These are phyloP conservation scores for Drosophila ironensis DNA, from an alignment of 1,140 invertebrate genomes.

Conservation along the genomic window DNA sequence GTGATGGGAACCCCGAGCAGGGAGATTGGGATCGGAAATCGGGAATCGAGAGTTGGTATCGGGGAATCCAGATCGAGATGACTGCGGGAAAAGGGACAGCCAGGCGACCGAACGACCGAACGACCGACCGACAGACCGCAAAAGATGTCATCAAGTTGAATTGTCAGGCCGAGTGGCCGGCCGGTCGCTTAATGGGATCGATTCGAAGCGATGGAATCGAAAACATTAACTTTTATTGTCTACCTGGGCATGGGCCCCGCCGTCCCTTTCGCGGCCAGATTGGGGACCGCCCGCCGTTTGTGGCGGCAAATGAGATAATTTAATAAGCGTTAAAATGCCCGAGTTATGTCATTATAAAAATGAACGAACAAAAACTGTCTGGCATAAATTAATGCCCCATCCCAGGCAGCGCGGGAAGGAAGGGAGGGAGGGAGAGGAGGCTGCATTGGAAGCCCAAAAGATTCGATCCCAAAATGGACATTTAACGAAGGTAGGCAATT, in stretches of 20 bases:
- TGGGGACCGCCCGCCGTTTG: slow-evolving; percentile 66
- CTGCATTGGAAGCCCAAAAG: slow-evolving; percentile 7
- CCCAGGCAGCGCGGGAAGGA: not conserved
- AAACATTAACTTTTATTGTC: slow-evolving; percentile 73
- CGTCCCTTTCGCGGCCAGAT: not conserved
- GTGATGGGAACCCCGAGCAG: slow-evolving; percentile 4
- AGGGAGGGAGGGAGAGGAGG: not conserved
- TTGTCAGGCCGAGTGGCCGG: slow-evolving; percentile 43
- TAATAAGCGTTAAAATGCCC: slow-evolving; percentile 82
- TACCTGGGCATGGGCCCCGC: slow-evolving; percentile 44
- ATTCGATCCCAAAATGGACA: slow-evolving; percentile 74
- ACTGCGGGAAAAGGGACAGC: not conserved
- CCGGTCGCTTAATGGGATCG: slow-evolving; percentile 42
- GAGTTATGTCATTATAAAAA: slow-evolving; percentile 82
- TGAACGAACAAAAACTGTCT: slow-evolving; percentile 70
- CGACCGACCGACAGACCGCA: slow-evolving; percentile 52
- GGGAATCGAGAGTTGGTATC: not conserved
- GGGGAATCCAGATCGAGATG: not conserved
- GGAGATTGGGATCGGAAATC: slow-evolving; percentile 9
- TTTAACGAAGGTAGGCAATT: slow-evolving; percentile 76
- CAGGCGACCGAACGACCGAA: not conserved
- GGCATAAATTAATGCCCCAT: slow-evolving; percentile 54
- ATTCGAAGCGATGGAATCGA: slow-evolving; percentile 20
- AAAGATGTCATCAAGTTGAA: slow-evolving; percentile 75
- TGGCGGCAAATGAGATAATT: slow-evolving; percentile 81